phyloP scores from a whole-genome alignment of 1,140 invertebrate genomes.

The Thaumatotibia leucotreta region DNA sequence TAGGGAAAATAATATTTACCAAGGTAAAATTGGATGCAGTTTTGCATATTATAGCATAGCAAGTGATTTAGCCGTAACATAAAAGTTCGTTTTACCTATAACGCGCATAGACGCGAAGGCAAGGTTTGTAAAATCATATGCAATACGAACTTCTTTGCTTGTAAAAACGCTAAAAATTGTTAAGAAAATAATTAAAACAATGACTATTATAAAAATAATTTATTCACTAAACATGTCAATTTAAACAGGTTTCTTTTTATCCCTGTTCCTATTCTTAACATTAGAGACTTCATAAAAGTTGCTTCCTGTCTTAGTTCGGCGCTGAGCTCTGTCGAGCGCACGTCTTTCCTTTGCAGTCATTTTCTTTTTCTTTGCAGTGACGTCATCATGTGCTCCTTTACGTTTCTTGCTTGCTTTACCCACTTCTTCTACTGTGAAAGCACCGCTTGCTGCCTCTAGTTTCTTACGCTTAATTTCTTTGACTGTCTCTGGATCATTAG shows the following conservation, averaged over 20 bases:
- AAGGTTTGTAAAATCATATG: too few species aligned
- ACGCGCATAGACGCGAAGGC: too few species aligned
- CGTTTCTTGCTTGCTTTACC: slow-evolving; percentile 42
- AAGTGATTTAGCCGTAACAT: too few species aligned
- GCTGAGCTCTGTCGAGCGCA: slow-evolving; percentile 84
- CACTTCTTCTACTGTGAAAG: slow-evolving; percentile 78
- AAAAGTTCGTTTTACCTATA: too few species aligned
- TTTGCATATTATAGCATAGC: too few species aligned
- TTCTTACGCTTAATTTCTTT: slow-evolving; percentile 60
- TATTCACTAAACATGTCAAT: slow-evolving; percentile 18
- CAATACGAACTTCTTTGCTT: too few species aligned
- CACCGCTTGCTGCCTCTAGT: slow-evolving; percentile 77
- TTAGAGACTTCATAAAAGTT: slow-evolving; percentile 96
- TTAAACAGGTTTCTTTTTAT: slow-evolving; percentile 75
- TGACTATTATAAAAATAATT: slow-evolving; percentile 13
- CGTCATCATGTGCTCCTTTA: slow-evolving; percentile 34
- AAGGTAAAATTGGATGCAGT: too few species aligned
- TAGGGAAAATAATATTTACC: too few species aligned
- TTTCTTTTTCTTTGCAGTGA: slow-evolving; percentile 73
- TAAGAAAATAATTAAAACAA: slow-evolving; percentile 1
- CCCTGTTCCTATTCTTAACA: slow-evolving; percentile 92
- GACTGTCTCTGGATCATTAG: slow-evolving; percentile 70
- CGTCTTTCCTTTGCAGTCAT: slow-evolving; percentile 88
- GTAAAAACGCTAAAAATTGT: too few species aligned
- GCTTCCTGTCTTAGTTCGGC: slow-evolving; percentile 91